Evolutionary conservation across 2,888 invertebrate species (phyloP).

Genomic region (Habroteleia sp.): DNA sequence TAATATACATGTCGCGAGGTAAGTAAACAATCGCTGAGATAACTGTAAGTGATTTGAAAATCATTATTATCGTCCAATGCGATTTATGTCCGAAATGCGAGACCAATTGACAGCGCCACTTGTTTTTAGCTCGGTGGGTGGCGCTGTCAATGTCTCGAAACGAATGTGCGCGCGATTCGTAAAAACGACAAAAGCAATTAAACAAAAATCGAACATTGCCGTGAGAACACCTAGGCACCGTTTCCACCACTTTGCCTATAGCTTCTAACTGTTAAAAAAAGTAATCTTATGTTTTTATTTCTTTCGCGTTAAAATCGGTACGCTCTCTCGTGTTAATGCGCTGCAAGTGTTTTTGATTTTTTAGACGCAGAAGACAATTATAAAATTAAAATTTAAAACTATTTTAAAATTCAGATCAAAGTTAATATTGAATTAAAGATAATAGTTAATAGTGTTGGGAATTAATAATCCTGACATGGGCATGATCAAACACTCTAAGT

Average conservation of each 20-base stretch:
- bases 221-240: slow-evolving; percentile 55
- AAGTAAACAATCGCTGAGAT: neutral
- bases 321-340: slow-evolving; percentile 39
- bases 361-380: neutral
- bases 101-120: slow-evolving; percentile 41
- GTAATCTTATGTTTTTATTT: slow-evolving; percentile 11
- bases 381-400: slow-evolving; percentile 2
- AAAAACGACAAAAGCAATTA: neutral
- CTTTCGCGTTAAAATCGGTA: slow-evolving; percentile 15
- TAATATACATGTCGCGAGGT: neutral
- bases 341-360: slow-evolving; percentile 24
- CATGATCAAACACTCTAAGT: slow-evolving; percentile 82
- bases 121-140: slow-evolving; percentile 57
- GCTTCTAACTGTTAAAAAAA: neutral
- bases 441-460: slow-evolving; percentile 66
- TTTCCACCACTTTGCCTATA: slow-evolving; percentile 8
- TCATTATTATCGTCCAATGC: slow-evolving; percentile 12
- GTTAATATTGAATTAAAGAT: too few relatives aligned
- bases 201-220: slow-evolving; percentile 54
- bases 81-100: slow-evolving; percentile 21
- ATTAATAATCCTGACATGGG: slow-evolving; percentile 75
- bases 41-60: slow-evolving; percentile 2
- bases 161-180: neutral
- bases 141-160: slow-evolving; percentile 33
- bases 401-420: slow-evolving; percentile 12